phyloP scores from a whole-genome alignment of 2,113 vertebrate species.

The Catharus fuscescens region DNA sequence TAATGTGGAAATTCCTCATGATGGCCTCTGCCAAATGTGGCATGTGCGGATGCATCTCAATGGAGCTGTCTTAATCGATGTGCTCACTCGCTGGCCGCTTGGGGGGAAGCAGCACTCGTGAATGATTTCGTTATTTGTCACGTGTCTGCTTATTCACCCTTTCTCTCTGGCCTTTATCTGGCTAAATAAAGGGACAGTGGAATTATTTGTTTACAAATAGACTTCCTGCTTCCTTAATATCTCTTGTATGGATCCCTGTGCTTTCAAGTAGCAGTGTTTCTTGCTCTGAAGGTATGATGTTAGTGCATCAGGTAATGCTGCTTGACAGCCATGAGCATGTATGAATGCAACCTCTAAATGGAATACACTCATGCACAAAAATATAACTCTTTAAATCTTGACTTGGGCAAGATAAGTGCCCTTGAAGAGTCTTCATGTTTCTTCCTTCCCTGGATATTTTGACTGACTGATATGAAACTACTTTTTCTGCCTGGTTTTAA shows the following conservation, averaged over 20 bases:
- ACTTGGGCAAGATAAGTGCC: neutral
- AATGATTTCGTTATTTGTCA: neutral
- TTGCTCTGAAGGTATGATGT: neutral
- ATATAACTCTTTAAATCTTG: neutral
- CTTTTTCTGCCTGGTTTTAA: neutral
- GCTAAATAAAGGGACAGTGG: neutral
- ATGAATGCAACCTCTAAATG: neutral
- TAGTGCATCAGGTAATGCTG: neutral
- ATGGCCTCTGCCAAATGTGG: neutral
- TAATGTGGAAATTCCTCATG: neutral
- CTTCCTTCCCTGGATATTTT: neutral
- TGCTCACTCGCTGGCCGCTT: neutral
- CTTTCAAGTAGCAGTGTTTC: neutral
- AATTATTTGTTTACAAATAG: neutral
- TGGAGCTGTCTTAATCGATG: slow-evolving; percentile 5
- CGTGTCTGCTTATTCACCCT: neutral
- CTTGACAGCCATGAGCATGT: neutral
- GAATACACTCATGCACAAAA: neutral
- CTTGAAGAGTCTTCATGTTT: neutral
- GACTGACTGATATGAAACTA: neutral
- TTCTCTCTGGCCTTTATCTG: neutral
- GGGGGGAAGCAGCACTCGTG: neutral
- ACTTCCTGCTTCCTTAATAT: neutral
- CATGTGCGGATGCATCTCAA: slow-evolving; percentile 9
- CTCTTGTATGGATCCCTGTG: neutral